Evolutionary conservation across 2,113 vertebrate genomes (phyloP), one percentile per base, ranked within the genome.

Genomic region (Chaetorhynchus papuensis): DNA sequence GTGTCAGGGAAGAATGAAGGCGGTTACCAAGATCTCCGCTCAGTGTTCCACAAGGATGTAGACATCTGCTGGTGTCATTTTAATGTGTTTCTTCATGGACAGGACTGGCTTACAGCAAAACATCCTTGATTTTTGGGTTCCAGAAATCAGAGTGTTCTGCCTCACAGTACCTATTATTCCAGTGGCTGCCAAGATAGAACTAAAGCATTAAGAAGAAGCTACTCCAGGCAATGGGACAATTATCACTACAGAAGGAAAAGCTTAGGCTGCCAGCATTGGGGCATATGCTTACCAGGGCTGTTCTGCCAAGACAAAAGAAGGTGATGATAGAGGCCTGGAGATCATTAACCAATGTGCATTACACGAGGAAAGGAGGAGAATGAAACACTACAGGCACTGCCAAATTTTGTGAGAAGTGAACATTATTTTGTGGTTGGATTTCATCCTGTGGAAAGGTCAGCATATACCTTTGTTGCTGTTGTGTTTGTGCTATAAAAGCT

Each of bases 271-370:
- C 82, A 94, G 69, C 22, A 49, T 6, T 56, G 80, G 64, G 76
- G 49, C 64, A 64, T 71, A 30, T 60, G 47, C 81, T 79, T 69
- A 87, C 81, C 84, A 83, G 65, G 81, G 69, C 53, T 93, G 78
- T 78, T 91, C 93, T 91, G 70, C 93, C 53, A 76, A 89, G 91
- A 87, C 49, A 68, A 89, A 91, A 81, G 63, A 83, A 76, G 53
- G 70, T 66, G 52, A 72, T 61, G 87, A 75, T n/a, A 60, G 53
- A 72, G 61, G 42, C 45, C 59, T 93, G 84, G 20, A 85, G 49
- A 57, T 87, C 49, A 96, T 94, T 91, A 72, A 66, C 49, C 81
- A 76, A 10, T 74, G 70, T 61, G 74, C 45, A 72, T 84, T 89
- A 64, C 37, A 31, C 76, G 21, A 49, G 42, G 50, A 66, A 90